phyloP scores from a whole-genome alignment of 2,797 vertebrate species.

The Poeciliopsis turneri region DNA sequence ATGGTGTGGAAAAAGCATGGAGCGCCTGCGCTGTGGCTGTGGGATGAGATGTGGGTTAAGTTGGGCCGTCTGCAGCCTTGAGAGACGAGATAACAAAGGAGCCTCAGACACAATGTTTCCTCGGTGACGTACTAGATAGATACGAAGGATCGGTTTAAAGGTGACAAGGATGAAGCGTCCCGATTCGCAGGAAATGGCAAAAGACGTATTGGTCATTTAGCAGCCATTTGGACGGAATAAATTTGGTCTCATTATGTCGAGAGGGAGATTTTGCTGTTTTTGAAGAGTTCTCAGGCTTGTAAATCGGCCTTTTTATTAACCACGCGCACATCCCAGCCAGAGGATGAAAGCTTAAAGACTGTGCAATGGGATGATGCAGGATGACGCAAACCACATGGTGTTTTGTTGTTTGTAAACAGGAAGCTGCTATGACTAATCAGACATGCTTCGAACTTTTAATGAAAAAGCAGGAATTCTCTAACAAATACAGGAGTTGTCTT shows the following conservation, averaged over 20 bases:
- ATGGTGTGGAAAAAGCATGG: slow-evolving; percentile 46
- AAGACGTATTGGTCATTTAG: background rate
- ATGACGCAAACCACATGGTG: slow-evolving; percentile 2
- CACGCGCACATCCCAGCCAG: background rate
- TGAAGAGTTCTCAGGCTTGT: background rate
- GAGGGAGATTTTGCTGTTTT: background rate
- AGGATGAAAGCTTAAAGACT: background rate
- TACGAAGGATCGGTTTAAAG: slow-evolving; percentile 55
- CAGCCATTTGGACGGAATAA: background rate
- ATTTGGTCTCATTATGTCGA: background rate
- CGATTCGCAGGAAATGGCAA: background rate
- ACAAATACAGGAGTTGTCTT: background rate
- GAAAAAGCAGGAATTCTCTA: background rate
- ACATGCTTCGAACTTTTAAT: background rate
- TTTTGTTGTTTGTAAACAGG: slow-evolving; percentile 9
- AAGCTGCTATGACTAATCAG: slow-evolving; percentile 6
- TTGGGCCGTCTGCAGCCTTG: slow-evolving; percentile 57
- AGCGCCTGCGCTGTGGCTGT: slow-evolving; percentile 5
- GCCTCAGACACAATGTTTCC: slow-evolving; percentile 81
- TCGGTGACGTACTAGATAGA: slow-evolving; percentile 56
- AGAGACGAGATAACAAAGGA: slow-evolving; percentile 65
- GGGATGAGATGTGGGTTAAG: background rate
- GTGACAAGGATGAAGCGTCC: slow-evolving; percentile 49
- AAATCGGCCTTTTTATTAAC: background rate
- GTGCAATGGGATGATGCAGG: background rate